Conservation (phyloP, 2,888 invertebrate species). For the Mesochorus sp. region DNA sequence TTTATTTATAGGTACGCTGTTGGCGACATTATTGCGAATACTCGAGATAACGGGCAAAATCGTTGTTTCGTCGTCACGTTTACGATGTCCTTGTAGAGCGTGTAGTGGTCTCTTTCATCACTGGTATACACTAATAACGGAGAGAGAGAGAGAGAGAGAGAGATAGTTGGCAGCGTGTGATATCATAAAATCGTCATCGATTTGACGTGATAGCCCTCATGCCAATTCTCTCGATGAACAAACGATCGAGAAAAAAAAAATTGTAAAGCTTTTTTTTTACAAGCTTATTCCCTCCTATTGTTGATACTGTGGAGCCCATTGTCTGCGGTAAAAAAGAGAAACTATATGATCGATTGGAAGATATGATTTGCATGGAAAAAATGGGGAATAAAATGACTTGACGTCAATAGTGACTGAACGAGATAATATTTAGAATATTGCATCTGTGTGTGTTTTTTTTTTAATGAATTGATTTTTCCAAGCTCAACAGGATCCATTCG, state of each 20-base stretch:
- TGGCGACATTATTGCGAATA: constrained; percentile 29
- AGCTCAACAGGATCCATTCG: no score
- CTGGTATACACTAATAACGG: neutral
- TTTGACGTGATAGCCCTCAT: constrained; percentile 25
- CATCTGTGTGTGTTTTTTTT: no score
- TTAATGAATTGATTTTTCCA: no score
- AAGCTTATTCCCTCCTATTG: constrained; percentile 18
- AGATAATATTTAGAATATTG: no score
- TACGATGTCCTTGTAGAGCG: constrained; percentile 31
- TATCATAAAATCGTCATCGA: constrained; percentile 18
- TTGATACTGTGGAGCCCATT: neutral
- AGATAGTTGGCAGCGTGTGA: no score
- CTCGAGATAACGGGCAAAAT: constrained; percentile 23
- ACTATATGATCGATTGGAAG: no score
- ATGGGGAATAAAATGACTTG: no score
- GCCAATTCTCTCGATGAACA: constrained; percentile 20
- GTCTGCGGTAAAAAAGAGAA: neutral
- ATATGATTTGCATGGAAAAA: no score
- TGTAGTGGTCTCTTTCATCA: constrained; percentile 28
- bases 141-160: no score
- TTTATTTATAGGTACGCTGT: constrained; percentile 12
- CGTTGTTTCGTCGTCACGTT: constrained; percentile 40
- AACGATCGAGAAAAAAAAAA: constrained; percentile 29
- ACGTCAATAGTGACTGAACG: no score
- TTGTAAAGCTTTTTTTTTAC: neutral